Percentiles rank a stretch among this genome's conserved stretches.
These are phyloP conservation scores for Orchestes rusci DNA, from an alignment of 2,888 invertebrate species.

Conservation along the genomic window DNA sequence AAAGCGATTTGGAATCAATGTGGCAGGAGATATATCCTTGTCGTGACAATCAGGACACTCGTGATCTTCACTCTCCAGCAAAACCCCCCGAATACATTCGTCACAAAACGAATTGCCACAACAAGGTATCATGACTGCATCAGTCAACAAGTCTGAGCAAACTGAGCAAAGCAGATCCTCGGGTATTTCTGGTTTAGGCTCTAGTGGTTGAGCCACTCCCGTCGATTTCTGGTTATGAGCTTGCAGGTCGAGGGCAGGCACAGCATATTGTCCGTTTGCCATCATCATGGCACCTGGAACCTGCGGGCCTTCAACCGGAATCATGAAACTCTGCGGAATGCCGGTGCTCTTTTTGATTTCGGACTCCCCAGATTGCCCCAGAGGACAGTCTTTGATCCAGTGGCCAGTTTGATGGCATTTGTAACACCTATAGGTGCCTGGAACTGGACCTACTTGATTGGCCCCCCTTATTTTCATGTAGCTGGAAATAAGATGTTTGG, in stretches of 20 bases:
- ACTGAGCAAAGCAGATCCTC: slow-evolving; percentile 87
- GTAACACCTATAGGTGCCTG: slow-evolving; percentile 87
- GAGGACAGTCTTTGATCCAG: slow-evolving; percentile 95
- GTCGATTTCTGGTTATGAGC: slow-evolving; percentile 59
- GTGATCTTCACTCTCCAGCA: slow-evolving; percentile 89
- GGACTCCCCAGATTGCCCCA: slow-evolving; percentile 56
- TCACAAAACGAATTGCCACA: slow-evolving; percentile 98
- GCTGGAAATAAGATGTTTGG: slow-evolving; percentile 45
- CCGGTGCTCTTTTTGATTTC: slow-evolving; percentile 94
- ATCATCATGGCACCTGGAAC: slow-evolving; percentile 90
- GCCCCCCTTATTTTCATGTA: slow-evolving; percentile 84
- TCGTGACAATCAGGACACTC: slow-evolving; percentile 93
- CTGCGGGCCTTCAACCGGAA: slow-evolving; percentile 81
- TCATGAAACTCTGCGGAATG: slow-evolving; percentile 94
- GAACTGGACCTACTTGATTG: slow-evolving; percentile 83
- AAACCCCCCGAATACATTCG: slow-evolving; percentile 88
- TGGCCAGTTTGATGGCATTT: slow-evolving; percentile 94
- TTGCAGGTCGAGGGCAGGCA: slow-evolving; percentile 80
- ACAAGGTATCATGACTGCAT: slow-evolving; percentile 97
- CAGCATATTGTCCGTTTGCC: slow-evolving; percentile 78
- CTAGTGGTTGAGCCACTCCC: slow-evolving; percentile 46
- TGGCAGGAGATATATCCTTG: slow-evolving; percentile 86
- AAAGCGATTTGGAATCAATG: slow-evolving; percentile 86
- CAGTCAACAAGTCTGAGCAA: slow-evolving; percentile 85
- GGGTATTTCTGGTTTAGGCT: slow-evolving; percentile 69